phyloP scores from a whole-genome alignment of 2,113 vertebrate genomes.

The Alexandromys fortis region DNA sequence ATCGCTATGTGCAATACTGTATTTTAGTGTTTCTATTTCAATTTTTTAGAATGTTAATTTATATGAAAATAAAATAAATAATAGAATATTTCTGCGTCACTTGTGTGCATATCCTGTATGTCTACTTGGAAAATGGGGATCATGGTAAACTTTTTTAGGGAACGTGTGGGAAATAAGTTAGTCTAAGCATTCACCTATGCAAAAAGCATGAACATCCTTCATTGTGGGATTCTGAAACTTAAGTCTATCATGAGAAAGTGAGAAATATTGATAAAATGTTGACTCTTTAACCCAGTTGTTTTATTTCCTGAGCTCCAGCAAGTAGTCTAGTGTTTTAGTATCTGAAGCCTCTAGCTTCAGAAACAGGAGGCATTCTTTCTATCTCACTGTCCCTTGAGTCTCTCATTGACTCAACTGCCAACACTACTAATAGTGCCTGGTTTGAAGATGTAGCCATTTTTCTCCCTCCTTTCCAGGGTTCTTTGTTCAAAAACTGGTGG shows the following conservation, averaged over 20 bases:
- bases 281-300: not conserved
- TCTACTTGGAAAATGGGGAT: not conserved
- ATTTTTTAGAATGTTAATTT: conserved; percentile 92
- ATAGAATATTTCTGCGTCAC: conserved; percentile 75
- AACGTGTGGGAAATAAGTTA: not conserved
- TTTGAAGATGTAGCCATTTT: not conserved
- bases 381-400: not conserved
- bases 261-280: not conserved
- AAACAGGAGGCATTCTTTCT: no score
- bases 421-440: not conserved
- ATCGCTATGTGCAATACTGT: conserved; percentile 92
- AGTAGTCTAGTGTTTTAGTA: not conserved
- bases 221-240: not conserved
- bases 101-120: not conserved
- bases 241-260: not conserved
- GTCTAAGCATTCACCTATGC: not conserved
- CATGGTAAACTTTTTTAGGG: not conserved
- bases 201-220: not conserved
- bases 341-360: not conserved
- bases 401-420: not conserved
- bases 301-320: not conserved
- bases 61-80: conserved; percentile 94
- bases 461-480: not conserved
- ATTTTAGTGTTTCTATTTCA: conserved; percentile 92
- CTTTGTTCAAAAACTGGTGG: not conserved